These are phyloP conservation scores for Amaurobius ferox DNA, from an alignment of 2,888 invertebrate species.

Conservation along the genomic window DNA sequence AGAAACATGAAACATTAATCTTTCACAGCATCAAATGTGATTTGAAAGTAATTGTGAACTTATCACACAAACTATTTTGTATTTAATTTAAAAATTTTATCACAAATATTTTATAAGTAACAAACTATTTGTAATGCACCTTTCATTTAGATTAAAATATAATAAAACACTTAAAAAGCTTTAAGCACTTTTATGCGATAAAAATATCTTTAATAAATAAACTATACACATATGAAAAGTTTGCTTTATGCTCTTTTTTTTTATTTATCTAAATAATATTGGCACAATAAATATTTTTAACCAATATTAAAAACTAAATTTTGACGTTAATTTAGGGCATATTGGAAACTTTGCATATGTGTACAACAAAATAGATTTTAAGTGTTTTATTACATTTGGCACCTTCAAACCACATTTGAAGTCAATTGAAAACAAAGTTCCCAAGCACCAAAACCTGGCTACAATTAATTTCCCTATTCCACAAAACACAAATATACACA, in stretches of 20 bases:
- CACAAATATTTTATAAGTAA: not conserved
- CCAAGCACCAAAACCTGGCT: conserved; percentile 62
- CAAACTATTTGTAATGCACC: not conserved
- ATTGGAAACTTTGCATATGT: conserved; percentile 23
- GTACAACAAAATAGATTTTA: not conserved
- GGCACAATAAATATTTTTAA: conserved; percentile 29
- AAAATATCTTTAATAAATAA: conserved; percentile 20
- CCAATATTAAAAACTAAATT: conserved; percentile 8
- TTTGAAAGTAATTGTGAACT: conserved; percentile 27
- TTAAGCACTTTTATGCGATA: not conserved
- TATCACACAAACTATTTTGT: not conserved
- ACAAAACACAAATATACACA: conserved; percentile 44
- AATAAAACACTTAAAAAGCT: conserved; percentile 21
- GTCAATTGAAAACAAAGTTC: conserved; percentile 30
- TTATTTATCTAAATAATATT: not conserved
- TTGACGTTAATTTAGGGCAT: conserved; percentile 8
- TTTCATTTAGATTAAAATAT: not conserved
- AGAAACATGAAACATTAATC: conserved; percentile 25
- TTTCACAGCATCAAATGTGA: conserved; percentile 59
- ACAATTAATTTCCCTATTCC: conserved; percentile 62
- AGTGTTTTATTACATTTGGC: conserved; percentile 7
- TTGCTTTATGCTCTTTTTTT: not conserved
- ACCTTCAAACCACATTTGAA: conserved; percentile 67
- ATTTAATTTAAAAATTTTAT: not conserved
- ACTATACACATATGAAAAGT: conserved; percentile 9